Evolutionary conservation across 2,888 invertebrate genomes (phyloP), one percentile per base, ranked within the genome.

Genomic region (Sclerodermus sp.): DNA sequence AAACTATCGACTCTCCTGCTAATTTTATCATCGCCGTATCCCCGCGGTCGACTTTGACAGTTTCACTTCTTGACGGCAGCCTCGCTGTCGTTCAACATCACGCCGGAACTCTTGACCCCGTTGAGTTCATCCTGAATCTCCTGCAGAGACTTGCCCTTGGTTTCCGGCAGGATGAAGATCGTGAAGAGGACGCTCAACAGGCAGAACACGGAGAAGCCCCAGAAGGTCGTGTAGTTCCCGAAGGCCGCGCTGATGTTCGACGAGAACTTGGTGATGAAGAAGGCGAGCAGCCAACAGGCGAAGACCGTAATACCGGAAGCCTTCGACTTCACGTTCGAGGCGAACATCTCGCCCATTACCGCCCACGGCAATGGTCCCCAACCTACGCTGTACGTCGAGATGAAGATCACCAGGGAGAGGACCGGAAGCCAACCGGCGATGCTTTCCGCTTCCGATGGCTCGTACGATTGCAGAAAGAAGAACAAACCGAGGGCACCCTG

Each of bases 71-170:
- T 23, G 8, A 23, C 23, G 8, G 23, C 23, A 23, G 3, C 8
- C 23, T 23, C 23, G 8, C 4, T 8, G 23, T 23, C 23, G 8
- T 23, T 23, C 4, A 8, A 8, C 4, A 23, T 23, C 23, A 23
- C 8, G 4, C 3, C 8, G 23, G 23, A 23, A 23, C 8, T 23
- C 10, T 34, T 34, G 10, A 34, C 4, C 45, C 85, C 86, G 53
- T 82, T 82, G 31, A 89, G 79, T 69, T 86, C 85, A 49, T 86
- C 84, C 77, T 91, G 90, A 57, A 95, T 94, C 79, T 95, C 86
- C 69, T 88, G 86, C 66, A 93, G 83, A 64, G 89, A 89, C 79
- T 90, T 88, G 32, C 93, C 94, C 78, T 91, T 93, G 0, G 95
- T 95, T 80, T 95, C 95, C 3, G 94, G 92, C 13, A 96, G 84